phyloP scores from a whole-genome alignment of 1,140 invertebrate species.

The Saxidomus purpurata region DNA sequence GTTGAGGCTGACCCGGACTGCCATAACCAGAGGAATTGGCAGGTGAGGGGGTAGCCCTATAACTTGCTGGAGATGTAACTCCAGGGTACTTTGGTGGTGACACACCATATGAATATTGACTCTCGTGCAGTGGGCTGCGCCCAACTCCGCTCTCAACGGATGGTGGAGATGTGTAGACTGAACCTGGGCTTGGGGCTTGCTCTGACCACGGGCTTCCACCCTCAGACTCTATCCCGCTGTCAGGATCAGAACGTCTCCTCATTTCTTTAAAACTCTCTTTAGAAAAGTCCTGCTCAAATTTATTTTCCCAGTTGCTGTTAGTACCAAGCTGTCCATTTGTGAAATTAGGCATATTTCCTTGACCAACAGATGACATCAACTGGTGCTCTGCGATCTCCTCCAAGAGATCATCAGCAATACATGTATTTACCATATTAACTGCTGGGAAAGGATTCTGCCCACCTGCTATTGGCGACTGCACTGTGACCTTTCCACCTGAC shows the following conservation, averaged over 20 bases:
- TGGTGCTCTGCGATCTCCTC: background rate
- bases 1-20: constrained; percentile 16
- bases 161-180: constrained; percentile 45
- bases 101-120: background rate
- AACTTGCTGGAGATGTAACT: constrained; percentile 16
- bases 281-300: background rate
- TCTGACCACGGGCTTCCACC: constrained; percentile 54
- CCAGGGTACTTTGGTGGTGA: constrained; percentile 54
- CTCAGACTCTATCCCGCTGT: constrained; percentile 55
- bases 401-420: constrained; percentile 30
- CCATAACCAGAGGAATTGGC: constrained; percentile 50
- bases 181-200: constrained; percentile 45
- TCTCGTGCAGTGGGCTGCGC: constrained; percentile 50
- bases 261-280: constrained; percentile 38
- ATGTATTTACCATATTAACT: too few species aligned
- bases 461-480: constrained; percentile 42
- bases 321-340: background rate
- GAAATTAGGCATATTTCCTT: constrained; percentile 3
- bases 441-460: background rate
- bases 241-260: constrained; percentile 6
- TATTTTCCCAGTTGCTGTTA: background rate
- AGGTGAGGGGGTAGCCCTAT: constrained; percentile 35
- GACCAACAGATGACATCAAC: background rate
- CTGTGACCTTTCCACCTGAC: constrained; percentile 54
- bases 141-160: constrained; percentile 62